Evolutionary conservation across 2,797 vertebrate genomes (phyloP), one percentile per base, ranked within the genome.

Genomic region (Etheostoma perlongum): DNA sequence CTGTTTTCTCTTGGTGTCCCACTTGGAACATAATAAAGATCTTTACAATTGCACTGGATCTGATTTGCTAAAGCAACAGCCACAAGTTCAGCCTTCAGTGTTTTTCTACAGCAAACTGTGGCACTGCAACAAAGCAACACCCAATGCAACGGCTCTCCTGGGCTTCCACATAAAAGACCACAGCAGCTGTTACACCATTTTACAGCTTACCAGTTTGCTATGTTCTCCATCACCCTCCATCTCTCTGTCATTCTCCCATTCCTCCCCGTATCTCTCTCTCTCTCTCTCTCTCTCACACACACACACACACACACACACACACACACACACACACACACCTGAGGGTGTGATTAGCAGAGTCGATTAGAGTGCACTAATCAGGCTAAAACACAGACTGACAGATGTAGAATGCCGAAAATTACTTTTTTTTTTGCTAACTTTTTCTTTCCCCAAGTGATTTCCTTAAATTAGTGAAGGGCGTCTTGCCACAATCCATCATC

Each of bases 321-420:
- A 23, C 1, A 23, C 21, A 23, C 21, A 23, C 21, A 23, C 86
- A 36, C 72, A 76, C 78, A 84, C 83, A 94, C 93, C 93, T 92
- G 86, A 88, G 91, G 92, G 91, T 89, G 83, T 88, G 87, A 94
- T 94, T 94, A 94, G 90, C 90, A 54, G 80, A 85, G 88, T 89
- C 92, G 92, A 94, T 94, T 93, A 93, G 89, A 48, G 48, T 48
- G 8, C 81, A 84, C 88, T 93, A 91, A 94, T 94, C 89, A 92
- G 90, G 88, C 84, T 88, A 87, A 88, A 88, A 85, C 85, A 87
- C 83, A 88, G 85, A 89, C 87, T 89, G 91, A 90, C 91, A 87
- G 85, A 88, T 88, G 86, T 89, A 91, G 83, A 91, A 90, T 83
- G 87, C 82, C 84, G 88, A 81, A 87, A 85, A 88, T 85, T 18